Evolutionary conservation across 92 coral and sea anemone species (phyloP).

Genomic region (Umimayanthus kanabou): DNA sequence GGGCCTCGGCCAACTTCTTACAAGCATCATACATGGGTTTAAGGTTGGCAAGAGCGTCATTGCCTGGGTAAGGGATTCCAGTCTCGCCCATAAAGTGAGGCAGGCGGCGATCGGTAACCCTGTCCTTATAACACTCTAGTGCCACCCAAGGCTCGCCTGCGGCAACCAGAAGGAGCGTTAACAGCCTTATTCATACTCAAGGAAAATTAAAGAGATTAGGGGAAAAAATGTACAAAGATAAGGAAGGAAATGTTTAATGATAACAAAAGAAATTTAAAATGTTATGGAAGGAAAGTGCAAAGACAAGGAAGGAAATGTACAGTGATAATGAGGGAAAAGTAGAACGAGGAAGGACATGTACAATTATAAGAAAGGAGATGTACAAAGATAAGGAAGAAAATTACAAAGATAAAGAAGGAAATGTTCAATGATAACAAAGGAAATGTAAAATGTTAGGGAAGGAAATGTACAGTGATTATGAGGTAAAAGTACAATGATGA

Average conservation of each 20-base stretch:
- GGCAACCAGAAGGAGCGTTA: neutral
- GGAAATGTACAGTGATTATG: too few species aligned
- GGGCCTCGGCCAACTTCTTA: constrained; percentile 23
- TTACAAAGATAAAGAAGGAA: neutral
- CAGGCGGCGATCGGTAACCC: neutral
- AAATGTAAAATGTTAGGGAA: too few species aligned
- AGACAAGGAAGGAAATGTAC: too few species aligned
- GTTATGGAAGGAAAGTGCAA: neutral
- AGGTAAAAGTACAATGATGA: too few species aligned
- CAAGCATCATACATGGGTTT: constrained; percentile 40
- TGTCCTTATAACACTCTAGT: constrained; percentile 27
- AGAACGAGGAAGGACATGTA: too few species aligned
- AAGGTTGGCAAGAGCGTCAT: constrained; percentile 39
- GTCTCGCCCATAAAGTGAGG: constrained; percentile 13
- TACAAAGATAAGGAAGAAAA: neutral
- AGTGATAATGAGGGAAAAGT: too few species aligned
- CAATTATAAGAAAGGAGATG: too few species aligned
- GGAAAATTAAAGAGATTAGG: too few species aligned
- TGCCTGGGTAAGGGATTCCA: constrained; percentile 32
- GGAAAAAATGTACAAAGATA: neutral
- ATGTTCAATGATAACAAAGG: neutral
- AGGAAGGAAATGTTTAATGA: neutral
- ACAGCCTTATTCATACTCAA: neutral
- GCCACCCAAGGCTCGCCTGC: constrained; percentile 33
- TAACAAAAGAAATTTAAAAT: too few species aligned